These are phyloP conservation scores for Drosophila tsacasi DNA, from an alignment of 1,140 invertebrate genomes.

Conservation along the genomic window DNA sequence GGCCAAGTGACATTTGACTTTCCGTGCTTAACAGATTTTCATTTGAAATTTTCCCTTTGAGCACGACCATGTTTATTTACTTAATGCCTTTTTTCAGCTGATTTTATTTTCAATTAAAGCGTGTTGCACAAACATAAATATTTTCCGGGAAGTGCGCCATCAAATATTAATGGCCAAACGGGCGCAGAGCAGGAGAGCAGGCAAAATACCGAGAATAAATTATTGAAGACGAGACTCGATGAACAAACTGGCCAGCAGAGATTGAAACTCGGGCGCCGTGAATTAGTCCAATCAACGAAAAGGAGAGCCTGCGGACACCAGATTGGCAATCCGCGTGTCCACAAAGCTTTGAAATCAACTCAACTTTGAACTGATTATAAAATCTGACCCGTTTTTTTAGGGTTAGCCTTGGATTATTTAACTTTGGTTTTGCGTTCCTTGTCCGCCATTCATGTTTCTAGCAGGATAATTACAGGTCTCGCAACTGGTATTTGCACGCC, in stretches of 20 bases:
- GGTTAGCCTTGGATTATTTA: not conserved
- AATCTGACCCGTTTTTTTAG: constrained; percentile 2
- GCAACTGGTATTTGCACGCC: constrained; percentile 16
- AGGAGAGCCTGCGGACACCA: not conserved
- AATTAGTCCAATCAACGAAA: constrained; percentile 29
- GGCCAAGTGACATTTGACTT: constrained; percentile 67
- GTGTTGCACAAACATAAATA: constrained; percentile 39
- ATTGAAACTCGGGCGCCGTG: constrained; percentile 5
- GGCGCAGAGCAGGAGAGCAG: not conserved
- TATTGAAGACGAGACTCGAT: constrained; percentile 45
- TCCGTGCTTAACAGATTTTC: constrained; percentile 33
- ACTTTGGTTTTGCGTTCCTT: not conserved
- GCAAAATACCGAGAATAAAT: constrained; percentile 30
- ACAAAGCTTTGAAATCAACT: constrained; percentile 9
- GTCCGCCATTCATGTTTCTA: not conserved
- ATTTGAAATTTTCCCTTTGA: constrained; percentile 21
- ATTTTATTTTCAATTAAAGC: constrained; percentile 46
- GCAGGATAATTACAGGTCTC: constrained; percentile 10
- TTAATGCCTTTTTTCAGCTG: constrained; percentile 17
- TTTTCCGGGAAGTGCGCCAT: constrained; percentile 23
- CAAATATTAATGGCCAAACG: constrained; percentile 32
- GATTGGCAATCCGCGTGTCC: constrained; percentile 12
- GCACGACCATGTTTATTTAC: constrained; percentile 5
- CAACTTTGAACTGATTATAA: constrained; percentile 13
- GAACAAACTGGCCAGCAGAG: constrained; percentile 47